phyloP scores from a whole-genome alignment of 2,888 invertebrate genomes.

The Trichacis sp. region DNA sequence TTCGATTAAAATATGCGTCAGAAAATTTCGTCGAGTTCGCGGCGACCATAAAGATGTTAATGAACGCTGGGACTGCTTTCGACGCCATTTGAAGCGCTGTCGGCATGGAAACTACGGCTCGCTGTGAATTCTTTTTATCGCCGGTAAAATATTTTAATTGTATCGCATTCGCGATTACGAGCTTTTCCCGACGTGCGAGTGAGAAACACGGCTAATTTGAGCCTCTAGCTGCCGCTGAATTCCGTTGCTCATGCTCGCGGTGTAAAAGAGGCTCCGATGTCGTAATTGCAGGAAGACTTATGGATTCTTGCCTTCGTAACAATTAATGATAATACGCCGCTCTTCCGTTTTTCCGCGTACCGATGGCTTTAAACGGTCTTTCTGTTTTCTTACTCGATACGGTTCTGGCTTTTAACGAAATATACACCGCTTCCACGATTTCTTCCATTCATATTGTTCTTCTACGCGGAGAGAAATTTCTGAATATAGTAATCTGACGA shows the following conservation, averaged over 20 bases:
- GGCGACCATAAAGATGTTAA: slow-evolving; percentile 40
- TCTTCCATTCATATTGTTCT: too few species aligned
- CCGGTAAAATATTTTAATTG: slow-evolving; percentile 51
- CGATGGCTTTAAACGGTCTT: slow-evolving; percentile 11
- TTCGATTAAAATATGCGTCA: too few species aligned
- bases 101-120: slow-evolving; percentile 41
- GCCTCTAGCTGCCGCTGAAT: slow-evolving; percentile 41
- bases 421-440: too few species aligned
- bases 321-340: slow-evolving; percentile 51
- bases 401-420: too few species aligned
- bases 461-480: too few species aligned
- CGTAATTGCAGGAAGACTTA: slow-evolving; percentile 49
- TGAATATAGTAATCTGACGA: too few species aligned
- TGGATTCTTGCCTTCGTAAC: slow-evolving; percentile 46
- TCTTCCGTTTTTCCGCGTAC: slow-evolving; percentile 36
- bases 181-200: slow-evolving; percentile 43
- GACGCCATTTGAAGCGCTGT: slow-evolving; percentile 39
- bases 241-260: slow-evolving; percentile 37
- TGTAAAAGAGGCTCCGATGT: too few species aligned
- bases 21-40: slow-evolving; percentile 35
- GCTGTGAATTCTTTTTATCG: slow-evolving; percentile 41
- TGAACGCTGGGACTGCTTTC: slow-evolving; percentile 37
- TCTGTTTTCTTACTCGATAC: too few species aligned
- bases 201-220: slow-evolving; percentile 50
- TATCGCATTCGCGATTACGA: slow-evolving; percentile 41